Evolutionary conservation across 1,140 invertebrate genomes (phyloP).

Genomic region (Drosophila orena): DNA sequence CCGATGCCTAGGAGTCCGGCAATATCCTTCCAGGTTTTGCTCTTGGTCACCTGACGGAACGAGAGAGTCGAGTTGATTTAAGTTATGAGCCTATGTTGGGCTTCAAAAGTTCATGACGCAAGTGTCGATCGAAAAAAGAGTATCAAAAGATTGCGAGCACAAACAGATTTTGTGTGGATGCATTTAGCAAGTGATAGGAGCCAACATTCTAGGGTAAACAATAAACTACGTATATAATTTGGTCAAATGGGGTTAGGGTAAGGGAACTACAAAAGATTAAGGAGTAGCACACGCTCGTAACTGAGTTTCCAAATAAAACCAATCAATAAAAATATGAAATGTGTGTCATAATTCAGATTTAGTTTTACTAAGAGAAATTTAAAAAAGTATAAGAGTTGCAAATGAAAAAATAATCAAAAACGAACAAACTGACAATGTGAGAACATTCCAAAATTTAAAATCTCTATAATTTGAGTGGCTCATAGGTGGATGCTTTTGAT

Average conservation of each 20-base stretch:
- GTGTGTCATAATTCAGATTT: neutral
- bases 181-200: constrained; percentile 25
- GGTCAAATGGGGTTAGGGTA: neutral
- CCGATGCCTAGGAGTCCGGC: constrained; percentile 96
- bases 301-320: constrained; percentile 12
- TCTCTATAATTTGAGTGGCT: neutral
- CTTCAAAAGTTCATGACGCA: constrained; percentile 18
- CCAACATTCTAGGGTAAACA: constrained; percentile 4
- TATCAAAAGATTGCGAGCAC: constrained; percentile 40
- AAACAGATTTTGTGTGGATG: constrained; percentile 40
- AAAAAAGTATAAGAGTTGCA: neutral
- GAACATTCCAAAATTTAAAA: neutral
- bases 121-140: constrained; percentile 39
- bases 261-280: neutral
- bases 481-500: no score
- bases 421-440: neutral
- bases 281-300: constrained; percentile 2
- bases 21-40: constrained; percentile 99
- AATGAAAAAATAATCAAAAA: neutral
- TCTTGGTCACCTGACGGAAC: constrained; percentile 94
- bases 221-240: constrained; percentile 2
- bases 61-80: constrained; percentile 13
- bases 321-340: constrained; percentile 3
- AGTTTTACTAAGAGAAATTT: neutral
- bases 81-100: neutral